These are phyloP conservation scores for Cavia aperea DNA, from an alignment of 2,113 vertebrate species.

Conservation along the genomic window DNA sequence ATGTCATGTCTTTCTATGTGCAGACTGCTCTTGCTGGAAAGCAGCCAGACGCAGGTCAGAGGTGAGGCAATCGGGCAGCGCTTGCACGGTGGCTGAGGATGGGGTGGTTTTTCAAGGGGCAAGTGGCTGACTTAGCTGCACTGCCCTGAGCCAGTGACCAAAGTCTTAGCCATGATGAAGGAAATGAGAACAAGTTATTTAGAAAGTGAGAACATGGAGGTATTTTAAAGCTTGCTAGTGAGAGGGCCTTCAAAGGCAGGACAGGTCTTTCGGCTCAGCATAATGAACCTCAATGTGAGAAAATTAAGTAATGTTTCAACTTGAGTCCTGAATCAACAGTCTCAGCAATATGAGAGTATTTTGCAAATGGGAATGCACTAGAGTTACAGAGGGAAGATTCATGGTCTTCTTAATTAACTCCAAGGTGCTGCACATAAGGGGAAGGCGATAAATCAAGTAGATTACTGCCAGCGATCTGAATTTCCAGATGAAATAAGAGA, in stretches of 20 bases:
- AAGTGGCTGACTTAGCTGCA: neutral
- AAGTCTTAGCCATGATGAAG: slow-evolving; percentile 20
- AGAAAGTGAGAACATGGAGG: slow-evolving; percentile 14
- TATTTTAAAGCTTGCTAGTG: slow-evolving; percentile 51
- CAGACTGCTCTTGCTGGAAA: neutral
- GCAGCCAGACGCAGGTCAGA: neutral
- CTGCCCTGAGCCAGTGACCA: slow-evolving; percentile 5
- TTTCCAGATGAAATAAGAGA: slow-evolving; percentile 62
- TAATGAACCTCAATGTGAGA: slow-evolving; percentile 64
- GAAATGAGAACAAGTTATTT: slow-evolving; percentile 60
- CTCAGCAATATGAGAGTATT: slow-evolving; percentile 52
- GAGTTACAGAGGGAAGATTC: slow-evolving; percentile 61
- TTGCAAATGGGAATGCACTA: slow-evolving; percentile 19
- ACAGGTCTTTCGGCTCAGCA: slow-evolving; percentile 41
- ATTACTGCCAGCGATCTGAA: slow-evolving; percentile 51
- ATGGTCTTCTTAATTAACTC: slow-evolving; percentile 61
- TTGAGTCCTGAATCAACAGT: slow-evolving; percentile 54
- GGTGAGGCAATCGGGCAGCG: neutral
- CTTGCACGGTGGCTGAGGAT: neutral
- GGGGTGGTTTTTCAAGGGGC: neutral
- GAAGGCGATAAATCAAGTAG: slow-evolving; percentile 62
- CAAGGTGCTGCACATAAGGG: slow-evolving; percentile 48
- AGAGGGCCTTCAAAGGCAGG: slow-evolving; percentile 51
- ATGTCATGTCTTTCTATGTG: neutral
- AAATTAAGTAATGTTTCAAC: slow-evolving; percentile 68